Conservation (phyloP, 2,113 vertebrate genomes). For the Agelaius phoeniceus region DNA sequence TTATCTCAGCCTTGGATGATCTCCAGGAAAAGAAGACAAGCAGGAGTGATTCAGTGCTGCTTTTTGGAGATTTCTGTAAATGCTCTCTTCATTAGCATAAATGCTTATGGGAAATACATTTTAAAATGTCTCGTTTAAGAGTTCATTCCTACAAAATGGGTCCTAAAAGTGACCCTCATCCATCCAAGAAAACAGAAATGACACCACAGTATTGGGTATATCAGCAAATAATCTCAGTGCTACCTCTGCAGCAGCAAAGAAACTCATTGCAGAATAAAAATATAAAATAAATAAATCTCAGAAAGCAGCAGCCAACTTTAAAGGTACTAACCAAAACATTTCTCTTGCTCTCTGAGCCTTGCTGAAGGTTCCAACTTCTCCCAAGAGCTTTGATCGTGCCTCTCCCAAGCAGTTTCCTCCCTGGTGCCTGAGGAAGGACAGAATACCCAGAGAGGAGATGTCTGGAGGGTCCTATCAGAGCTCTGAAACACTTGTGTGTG, state of each 20-base stretch:
- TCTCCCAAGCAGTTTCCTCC: neutral
- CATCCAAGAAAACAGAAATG: neutral
- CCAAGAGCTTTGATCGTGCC: neutral
- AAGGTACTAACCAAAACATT: neutral
- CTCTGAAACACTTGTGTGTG: neutral
- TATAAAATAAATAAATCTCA: neutral
- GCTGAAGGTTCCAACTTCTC: neutral
- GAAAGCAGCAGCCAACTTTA: neutral
- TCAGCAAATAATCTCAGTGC: neutral
- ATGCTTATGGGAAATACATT: neutral
- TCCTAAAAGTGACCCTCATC: neutral
- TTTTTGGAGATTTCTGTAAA: conserved; percentile 12
- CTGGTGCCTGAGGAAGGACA: neutral
- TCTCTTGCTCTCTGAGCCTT: neutral
- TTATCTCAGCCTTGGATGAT: conserved; percentile 31
- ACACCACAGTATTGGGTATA: fast-evolving
- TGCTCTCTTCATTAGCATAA: neutral
- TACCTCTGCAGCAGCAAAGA: neutral
- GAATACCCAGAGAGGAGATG: neutral
- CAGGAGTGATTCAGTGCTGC: neutral
- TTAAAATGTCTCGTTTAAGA: neutral
- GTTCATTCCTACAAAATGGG: neutral
- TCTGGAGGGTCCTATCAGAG: neutral
- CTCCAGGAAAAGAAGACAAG: conserved; percentile 21
- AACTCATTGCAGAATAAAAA: neutral